A percentile compares a stretch with the other conserved stretches of the same genome.
Conservation (phyloP, 2,888 invertebrate species). For the Anoplius nigerrimus region DNA sequence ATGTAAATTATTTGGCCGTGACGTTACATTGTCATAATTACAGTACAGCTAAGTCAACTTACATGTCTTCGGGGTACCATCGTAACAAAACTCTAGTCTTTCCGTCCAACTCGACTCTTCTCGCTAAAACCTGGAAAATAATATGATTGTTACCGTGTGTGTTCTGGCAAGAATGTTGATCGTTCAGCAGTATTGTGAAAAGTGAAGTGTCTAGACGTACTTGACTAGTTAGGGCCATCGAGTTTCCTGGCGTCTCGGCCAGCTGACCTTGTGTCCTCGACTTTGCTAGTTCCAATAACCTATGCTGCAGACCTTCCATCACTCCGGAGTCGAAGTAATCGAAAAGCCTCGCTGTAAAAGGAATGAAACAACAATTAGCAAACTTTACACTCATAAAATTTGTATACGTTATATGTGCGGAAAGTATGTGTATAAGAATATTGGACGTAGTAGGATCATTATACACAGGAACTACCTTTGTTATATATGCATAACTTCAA, state of each 20-base stretch:
- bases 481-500: too few relatives aligned
- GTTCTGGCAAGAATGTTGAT: neutral
- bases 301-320: conserved; percentile 94
- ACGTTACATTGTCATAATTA: neutral
- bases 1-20: too few relatives aligned
- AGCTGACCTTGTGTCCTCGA: conserved; percentile 80
- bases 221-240: conserved; percentile 84
- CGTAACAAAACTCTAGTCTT: conserved; percentile 84
- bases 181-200: neutral
- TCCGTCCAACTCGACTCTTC: conserved; percentile 81
- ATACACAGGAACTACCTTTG: too few relatives aligned
- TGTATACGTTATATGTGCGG: too few relatives aligned
- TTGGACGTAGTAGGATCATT: too few relatives aligned
- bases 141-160: neutral
- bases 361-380: neutral
- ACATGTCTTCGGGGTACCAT: conserved; percentile 92
- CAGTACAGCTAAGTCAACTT: conserved; percentile 75
- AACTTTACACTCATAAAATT: too few relatives aligned
- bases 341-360: conserved; percentile 89
- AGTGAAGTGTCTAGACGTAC: conserved; percentile 64
- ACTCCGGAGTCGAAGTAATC: conserved; percentile 95
- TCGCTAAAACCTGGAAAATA: conserved; percentile 78
- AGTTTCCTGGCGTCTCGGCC: conserved; percentile 80
- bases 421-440: too few relatives aligned
- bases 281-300: conserved; percentile 80